Conservation (phyloP, 2,888 invertebrate species). For the Acronicta leporina region DNA sequence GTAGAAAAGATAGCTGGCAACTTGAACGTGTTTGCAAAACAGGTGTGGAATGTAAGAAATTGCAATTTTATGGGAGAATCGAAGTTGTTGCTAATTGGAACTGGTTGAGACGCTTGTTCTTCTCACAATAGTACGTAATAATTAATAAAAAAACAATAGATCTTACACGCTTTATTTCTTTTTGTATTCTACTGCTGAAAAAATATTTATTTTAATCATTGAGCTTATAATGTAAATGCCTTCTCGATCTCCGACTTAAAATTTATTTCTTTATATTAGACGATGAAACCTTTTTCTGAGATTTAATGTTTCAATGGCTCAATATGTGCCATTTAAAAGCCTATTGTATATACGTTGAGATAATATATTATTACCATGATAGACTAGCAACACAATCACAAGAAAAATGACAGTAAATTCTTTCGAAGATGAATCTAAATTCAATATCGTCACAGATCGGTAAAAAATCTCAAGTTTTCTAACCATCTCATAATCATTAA, state of each 20-base stretch:
- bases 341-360: no score
- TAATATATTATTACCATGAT: not conserved
- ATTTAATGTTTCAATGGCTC: no score
- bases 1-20: slow-evolving; percentile 38
- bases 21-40: slow-evolving; percentile 39
- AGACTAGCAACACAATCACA: slow-evolving; percentile 3
- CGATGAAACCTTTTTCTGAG: no score
- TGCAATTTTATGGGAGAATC: slow-evolving; percentile 41
- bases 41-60: slow-evolving; percentile 37
- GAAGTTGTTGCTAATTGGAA: slow-evolving; percentile 22
- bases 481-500: slow-evolving; percentile 42
- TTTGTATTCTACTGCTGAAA: no score
- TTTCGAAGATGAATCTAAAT: slow-evolving; percentile 38
- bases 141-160: not conserved
- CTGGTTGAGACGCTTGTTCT: slow-evolving; percentile 17
- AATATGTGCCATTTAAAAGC: no score
- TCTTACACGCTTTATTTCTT: no score
- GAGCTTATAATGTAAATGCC: slow-evolving; percentile 29
- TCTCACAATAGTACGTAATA: slow-evolving; percentile 15
- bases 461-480: slow-evolving; percentile 48
- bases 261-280: no score
- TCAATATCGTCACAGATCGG: slow-evolving; percentile 15
- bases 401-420: slow-evolving; percentile 52
- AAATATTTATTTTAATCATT: no score
- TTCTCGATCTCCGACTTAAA: no score